Percentiles rank a stretch among this genome's conserved stretches.
These are phyloP conservation scores for Pleuronectes platessa DNA, from an alignment of 2,113 vertebrate genomes.

Conservation along the genomic window DNA sequence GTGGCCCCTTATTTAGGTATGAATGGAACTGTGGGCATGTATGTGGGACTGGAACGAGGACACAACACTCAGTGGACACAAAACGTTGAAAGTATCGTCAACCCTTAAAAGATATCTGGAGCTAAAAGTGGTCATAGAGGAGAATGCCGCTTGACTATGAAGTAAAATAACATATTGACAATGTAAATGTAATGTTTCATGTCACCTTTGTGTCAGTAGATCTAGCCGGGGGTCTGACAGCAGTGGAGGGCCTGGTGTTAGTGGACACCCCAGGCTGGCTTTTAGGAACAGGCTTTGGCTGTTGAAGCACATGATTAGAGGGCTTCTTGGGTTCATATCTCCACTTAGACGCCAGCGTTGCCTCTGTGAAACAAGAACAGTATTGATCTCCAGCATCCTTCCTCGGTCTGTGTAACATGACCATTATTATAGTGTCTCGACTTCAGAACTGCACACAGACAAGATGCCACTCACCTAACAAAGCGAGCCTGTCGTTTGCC, in stretches of 20 bases:
- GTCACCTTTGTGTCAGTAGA: slow-evolving; percentile 64
- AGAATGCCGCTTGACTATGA: too few relatives aligned
- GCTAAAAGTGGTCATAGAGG: too few relatives aligned
- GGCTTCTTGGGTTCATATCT: slow-evolving; percentile 14
- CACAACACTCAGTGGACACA: too few relatives aligned
- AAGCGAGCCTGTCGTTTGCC: slow-evolving; percentile 69
- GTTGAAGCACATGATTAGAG: slow-evolving; percentile 13
- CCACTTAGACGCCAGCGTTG: slow-evolving; percentile 54
- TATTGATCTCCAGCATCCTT: background rate
- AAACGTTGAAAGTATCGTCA: background rate
- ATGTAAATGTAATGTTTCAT: background rate
- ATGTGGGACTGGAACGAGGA: too few relatives aligned
- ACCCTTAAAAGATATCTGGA: too few relatives aligned
- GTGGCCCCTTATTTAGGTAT: too few relatives aligned
- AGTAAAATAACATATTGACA: too few relatives aligned
- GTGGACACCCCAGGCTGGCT: slow-evolving; percentile 38
- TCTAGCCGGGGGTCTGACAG: slow-evolving; percentile 46
- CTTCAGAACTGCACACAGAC: background rate
- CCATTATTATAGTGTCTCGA: too few relatives aligned
- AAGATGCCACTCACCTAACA: slow-evolving; percentile 57
- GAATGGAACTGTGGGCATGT: too few relatives aligned
- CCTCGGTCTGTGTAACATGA: background rate
- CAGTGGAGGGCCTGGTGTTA: slow-evolving; percentile 40
- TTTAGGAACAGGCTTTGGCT: slow-evolving; percentile 58
- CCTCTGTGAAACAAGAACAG: slow-evolving; percentile 53